Conservation (phyloP, 2,113 vertebrate genomes). For the Paradoxurus hermaphroditus region DNA sequence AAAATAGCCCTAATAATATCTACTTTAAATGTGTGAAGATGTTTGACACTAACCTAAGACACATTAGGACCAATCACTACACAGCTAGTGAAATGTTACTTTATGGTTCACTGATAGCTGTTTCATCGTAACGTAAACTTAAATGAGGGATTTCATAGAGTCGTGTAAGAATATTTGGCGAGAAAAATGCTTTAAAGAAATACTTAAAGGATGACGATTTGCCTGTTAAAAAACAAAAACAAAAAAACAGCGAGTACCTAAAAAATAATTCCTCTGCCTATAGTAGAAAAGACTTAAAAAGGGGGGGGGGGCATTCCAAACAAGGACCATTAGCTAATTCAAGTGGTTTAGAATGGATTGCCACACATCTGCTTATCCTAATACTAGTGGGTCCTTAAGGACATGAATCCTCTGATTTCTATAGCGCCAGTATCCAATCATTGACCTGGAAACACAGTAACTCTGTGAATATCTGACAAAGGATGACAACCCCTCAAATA, state of each 20-base stretch:
- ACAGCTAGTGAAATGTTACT: not conserved
- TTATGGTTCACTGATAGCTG: not conserved
- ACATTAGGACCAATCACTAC: not conserved
- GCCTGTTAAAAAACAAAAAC: not conserved
- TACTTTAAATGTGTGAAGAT: constrained; percentile 33
- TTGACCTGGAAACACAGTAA: not conserved
- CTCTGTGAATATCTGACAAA: not conserved
- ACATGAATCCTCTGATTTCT: not conserved
- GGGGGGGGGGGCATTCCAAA: not conserved
- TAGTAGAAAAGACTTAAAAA: not conserved
- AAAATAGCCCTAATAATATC: constrained; percentile 44
- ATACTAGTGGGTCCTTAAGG: not conserved
- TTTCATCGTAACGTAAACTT: constrained; percentile 44
- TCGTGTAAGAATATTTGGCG: not conserved
- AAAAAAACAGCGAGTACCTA: not conserved
- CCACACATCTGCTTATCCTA: not conserved
- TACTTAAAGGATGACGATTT: not conserved
- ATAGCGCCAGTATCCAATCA: not conserved
- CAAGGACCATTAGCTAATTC: not conserved
- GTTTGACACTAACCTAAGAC: not conserved
- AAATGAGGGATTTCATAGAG: not conserved
- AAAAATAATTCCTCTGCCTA: not conserved
- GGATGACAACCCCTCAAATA: not conserved
- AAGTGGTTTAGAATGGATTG: not conserved
- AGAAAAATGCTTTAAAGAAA: constrained; percentile 31